These are phyloP conservation scores for Microvelia longipes DNA, from an alignment of 1,140 invertebrate genomes.

Conservation along the genomic window DNA sequence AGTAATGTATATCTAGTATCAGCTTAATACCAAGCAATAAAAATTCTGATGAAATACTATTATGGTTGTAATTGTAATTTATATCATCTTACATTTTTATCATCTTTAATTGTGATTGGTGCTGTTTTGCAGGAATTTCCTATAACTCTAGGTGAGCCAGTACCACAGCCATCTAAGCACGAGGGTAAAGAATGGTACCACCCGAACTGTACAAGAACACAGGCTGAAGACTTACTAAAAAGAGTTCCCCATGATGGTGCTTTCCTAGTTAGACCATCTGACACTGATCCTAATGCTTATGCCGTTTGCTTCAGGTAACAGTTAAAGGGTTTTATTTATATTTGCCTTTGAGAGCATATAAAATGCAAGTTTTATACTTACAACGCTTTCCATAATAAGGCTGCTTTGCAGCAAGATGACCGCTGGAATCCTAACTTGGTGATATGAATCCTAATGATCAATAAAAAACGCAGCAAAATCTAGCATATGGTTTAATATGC, in stretches of 20 bases:
- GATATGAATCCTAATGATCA: neutral
- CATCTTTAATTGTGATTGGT: constrained; percentile 3
- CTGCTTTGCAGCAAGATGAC: too few species aligned
- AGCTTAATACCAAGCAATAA: too few species aligned
- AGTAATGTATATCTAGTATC: constrained; percentile 16
- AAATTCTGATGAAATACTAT: too few species aligned
- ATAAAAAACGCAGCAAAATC: too few species aligned
- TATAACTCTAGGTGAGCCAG: constrained; percentile 74
- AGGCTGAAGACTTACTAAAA: constrained; percentile 75
- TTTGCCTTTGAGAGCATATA: neutral
- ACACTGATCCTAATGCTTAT: constrained; percentile 68
- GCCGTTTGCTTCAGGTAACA: constrained; percentile 85
- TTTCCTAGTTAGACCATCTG: constrained; percentile 76
- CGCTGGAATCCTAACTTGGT: neutral
- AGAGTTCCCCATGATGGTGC: constrained; percentile 72
- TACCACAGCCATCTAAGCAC: constrained; percentile 87
- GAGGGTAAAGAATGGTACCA: constrained; percentile 92
- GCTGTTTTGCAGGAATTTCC: constrained; percentile 50
- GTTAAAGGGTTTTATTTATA: neutral
- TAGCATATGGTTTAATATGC: too few species aligned
- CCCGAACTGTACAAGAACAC: constrained; percentile 52
- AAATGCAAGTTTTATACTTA: too few species aligned
- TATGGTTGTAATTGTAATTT: constrained; percentile 5
- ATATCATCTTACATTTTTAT: neutral
- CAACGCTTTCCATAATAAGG: neutral